These are phyloP conservation scores for Spilarctia lutea DNA, from an alignment of 2,888 invertebrate genomes.

Conservation along the genomic window DNA sequence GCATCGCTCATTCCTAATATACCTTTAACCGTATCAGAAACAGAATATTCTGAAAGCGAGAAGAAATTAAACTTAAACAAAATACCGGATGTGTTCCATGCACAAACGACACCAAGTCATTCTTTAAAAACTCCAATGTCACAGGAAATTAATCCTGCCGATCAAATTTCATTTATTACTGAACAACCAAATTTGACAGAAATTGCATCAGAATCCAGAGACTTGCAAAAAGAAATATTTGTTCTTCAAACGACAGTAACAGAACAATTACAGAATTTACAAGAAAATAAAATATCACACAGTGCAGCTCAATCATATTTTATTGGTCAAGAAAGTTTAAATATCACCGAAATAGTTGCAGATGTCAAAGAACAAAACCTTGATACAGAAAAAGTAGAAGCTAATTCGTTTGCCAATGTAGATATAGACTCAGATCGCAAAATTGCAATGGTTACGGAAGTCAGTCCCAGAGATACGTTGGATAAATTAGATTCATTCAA, in stretches of 20 bases:
- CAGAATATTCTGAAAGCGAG: constrained; percentile 89
- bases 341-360: constrained; percentile 85
- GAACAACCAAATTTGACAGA: constrained; percentile 51
- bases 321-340: constrained; percentile 87
- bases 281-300: constrained; percentile 84
- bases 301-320: constrained; percentile 85
- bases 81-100: constrained; percentile 58
- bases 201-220: constrained; percentile 68
- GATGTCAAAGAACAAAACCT: constrained; percentile 83
- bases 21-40: constrained; percentile 88
- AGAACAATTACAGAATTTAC: constrained; percentile 84
- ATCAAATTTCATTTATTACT: constrained; percentile 69
- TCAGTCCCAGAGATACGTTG: constrained; percentile 69
- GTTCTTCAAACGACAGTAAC: constrained; percentile 72
- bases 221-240: constrained; percentile 76
- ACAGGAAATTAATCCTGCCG: constrained; percentile 79
- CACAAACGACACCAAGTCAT: constrained; percentile 64
- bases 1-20: constrained; percentile 86
- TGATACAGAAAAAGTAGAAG: constrained; percentile 66
- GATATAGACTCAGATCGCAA: constrained; percentile 84
- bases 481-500: constrained; percentile 60
- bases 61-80: constrained; percentile 75
- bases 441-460: constrained; percentile 81
- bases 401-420: constrained; percentile 80
- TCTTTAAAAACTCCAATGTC: constrained; percentile 77